A percentile compares a stretch with the other conserved stretches of the same genome.
These are phyloP conservation scores for Poeciliopsis turneri DNA, from an alignment of 2,797 vertebrate genomes.

Conservation along the genomic window DNA sequence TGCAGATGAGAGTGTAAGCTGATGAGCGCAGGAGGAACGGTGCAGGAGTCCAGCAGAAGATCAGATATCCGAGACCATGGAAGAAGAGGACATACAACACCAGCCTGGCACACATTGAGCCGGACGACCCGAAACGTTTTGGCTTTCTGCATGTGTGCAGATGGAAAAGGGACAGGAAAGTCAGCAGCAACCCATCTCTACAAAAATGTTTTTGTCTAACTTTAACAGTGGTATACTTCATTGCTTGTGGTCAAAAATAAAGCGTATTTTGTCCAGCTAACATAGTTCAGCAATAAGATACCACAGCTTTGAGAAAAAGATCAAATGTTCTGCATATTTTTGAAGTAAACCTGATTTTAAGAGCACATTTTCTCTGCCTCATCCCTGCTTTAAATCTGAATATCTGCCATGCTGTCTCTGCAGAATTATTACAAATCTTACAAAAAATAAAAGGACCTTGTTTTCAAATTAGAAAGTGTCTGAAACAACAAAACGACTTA, in stretches of 20 bases:
- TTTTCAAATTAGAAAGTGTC: not conserved
- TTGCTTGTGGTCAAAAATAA: not conserved
- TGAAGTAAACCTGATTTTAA: not conserved
- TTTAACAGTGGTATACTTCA: not conserved
- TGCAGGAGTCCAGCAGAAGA: conserved; percentile 51
- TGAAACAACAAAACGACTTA: conserved; percentile 74
- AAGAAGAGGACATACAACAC: conserved; percentile 74
- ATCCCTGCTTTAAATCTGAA: not conserved
- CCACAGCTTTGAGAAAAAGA: not conserved
- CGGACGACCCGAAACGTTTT: not conserved
- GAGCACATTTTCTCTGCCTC: not conserved
- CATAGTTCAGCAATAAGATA: not conserved
- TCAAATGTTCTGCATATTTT: not conserved
- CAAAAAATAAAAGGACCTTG: not conserved
- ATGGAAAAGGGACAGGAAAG: not conserved
- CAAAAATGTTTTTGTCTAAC: not conserved
- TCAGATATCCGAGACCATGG: conserved; percentile 78
- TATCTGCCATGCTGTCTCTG: not conserved
- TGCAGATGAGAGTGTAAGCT: conserved; percentile 56
- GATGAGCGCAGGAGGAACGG: conserved; percentile 52
- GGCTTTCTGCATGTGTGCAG: not conserved
- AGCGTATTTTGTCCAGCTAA: not conserved
- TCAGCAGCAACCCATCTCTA: not conserved
- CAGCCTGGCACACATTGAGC: conserved; percentile 22
- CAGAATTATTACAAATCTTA: not conserved